Evolutionary conservation across 2,888 invertebrate species (phyloP).

Genomic region (Troides aeacus): DNA sequence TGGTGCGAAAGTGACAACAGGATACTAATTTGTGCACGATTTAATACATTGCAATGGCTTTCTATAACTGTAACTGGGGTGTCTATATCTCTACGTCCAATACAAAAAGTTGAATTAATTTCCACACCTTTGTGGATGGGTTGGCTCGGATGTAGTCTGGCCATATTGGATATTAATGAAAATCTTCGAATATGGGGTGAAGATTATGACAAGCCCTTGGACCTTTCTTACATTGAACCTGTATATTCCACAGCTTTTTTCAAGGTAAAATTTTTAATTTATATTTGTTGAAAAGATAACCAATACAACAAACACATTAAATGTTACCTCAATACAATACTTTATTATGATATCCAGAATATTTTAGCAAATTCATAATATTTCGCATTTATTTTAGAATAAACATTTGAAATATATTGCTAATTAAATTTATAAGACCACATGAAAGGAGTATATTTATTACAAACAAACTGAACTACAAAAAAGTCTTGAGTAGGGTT

Average conservation of each 20-base stretch:
- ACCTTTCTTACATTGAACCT: conserved; percentile 88
- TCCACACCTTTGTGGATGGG: conserved; percentile 83
- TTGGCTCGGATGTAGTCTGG: conserved; percentile 89
- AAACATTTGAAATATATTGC: no score
- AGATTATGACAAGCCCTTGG: conserved; percentile 90
- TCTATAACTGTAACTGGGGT: conserved; percentile 81
- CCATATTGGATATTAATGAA: conserved; percentile 91
- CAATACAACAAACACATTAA: no score
- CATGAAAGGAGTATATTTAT: no score
- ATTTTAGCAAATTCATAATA: no score
- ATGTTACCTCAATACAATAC: no score
- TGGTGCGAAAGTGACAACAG: conserved; percentile 90
- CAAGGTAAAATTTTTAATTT: conserved; percentile 74
- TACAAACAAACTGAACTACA: no score
- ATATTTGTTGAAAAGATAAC: background rate
- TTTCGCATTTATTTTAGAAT: no score
- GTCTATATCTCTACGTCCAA: conserved; percentile 79
- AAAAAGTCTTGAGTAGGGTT: no score
- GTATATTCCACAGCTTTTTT: conserved; percentile 94
- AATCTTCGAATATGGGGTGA: conserved; percentile 94
- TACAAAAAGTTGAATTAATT: conserved; percentile 84
- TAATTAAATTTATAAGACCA: no score
- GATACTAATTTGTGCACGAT: conserved; percentile 93
- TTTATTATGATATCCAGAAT: no score
- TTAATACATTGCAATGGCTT: conserved; percentile 91